These are phyloP conservation scores for Sylvilagus floridanus DNA, from an alignment of 2,797 vertebrate genomes.

Conservation along the genomic window DNA sequence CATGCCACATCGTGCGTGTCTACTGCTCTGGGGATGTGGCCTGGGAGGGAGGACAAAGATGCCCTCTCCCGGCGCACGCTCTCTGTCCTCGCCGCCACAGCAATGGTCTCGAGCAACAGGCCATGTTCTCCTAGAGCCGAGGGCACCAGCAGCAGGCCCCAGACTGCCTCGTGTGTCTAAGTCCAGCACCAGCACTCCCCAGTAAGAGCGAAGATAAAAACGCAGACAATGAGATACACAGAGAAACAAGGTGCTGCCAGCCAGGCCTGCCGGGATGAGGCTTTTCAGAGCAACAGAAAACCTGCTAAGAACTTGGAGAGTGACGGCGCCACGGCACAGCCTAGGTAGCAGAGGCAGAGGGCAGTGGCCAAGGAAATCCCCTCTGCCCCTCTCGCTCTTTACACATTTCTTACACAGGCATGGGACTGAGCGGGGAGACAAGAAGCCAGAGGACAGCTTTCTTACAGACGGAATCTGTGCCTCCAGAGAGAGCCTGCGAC, in stretches of 20 bases:
- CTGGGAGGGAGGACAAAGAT: neutral
- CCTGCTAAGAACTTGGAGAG: neutral
- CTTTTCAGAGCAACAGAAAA: conserved; percentile 22
- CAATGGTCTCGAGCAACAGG: neutral
- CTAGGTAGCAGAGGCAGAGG: neutral
- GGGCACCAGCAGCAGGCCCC: neutral
- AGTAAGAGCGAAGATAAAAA: conserved; percentile 2
- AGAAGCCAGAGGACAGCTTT: conserved; percentile 6
- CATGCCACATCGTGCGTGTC: neutral
- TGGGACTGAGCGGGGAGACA: neutral
- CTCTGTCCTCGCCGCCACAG: conserved; percentile 21
- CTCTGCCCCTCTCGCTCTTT: neutral
- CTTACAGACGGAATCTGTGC: neutral
- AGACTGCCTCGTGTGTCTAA: conserved; percentile 35
- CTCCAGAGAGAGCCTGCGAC: neutral
- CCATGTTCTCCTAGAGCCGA: neutral
- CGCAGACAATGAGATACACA: conserved; percentile 10
- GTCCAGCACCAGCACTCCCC: neutral
- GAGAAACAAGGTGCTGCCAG: neutral
- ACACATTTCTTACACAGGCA: neutral
- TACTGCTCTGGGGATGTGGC: neutral
- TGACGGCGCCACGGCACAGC: neutral
- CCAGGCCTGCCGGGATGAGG: neutral
- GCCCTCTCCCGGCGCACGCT: neutral
- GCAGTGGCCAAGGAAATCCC: neutral